phyloP scores from a whole-genome alignment of 2,797 vertebrate genomes.

The Sebastes kiyomatsui region DNA sequence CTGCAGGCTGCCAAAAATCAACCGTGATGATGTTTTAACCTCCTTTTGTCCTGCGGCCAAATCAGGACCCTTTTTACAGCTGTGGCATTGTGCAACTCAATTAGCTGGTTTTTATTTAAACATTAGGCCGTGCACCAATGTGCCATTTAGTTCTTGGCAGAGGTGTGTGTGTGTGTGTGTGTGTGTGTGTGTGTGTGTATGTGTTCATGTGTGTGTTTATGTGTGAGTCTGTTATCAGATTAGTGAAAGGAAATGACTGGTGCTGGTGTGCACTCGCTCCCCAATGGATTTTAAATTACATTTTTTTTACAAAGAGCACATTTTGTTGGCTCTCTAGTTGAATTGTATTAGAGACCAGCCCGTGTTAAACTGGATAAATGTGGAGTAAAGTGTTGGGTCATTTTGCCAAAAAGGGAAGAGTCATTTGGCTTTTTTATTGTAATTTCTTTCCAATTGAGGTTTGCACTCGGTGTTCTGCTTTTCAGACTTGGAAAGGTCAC shows the following conservation, averaged over 20 bases:
- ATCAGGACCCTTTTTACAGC: slow-evolving; percentile 16
- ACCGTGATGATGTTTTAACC: slow-evolving; percentile 39
- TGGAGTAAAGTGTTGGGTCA: neutral
- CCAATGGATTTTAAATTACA: neutral
- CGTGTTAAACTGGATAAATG: neutral
- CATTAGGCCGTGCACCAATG: slow-evolving; percentile 20
- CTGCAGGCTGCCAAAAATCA: slow-evolving; percentile 9
- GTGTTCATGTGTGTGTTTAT: slow-evolving; percentile 1
- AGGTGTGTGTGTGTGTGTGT: neutral
- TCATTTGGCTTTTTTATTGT: neutral
- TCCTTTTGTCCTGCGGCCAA: slow-evolving; percentile 23
- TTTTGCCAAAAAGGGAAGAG: neutral
- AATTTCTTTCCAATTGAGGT: neutral
- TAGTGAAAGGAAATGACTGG: neutral
- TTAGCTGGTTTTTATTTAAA: slow-evolving; percentile 43
- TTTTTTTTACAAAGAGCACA: neutral
- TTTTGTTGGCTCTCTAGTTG: neutral
- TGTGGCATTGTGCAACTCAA: slow-evolving; percentile 20
- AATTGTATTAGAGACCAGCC: neutral
- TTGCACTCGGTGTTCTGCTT: neutral
- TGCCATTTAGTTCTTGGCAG: slow-evolving; percentile 23
- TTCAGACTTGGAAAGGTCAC: neutral
- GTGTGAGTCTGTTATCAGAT: neutral
- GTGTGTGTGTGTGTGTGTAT: neutral
- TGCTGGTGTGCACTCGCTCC: neutral